These are phyloP conservation scores for Rhyacophila brunnea DNA, from an alignment of 1,140 invertebrate species.

Conservation along the genomic window DNA sequence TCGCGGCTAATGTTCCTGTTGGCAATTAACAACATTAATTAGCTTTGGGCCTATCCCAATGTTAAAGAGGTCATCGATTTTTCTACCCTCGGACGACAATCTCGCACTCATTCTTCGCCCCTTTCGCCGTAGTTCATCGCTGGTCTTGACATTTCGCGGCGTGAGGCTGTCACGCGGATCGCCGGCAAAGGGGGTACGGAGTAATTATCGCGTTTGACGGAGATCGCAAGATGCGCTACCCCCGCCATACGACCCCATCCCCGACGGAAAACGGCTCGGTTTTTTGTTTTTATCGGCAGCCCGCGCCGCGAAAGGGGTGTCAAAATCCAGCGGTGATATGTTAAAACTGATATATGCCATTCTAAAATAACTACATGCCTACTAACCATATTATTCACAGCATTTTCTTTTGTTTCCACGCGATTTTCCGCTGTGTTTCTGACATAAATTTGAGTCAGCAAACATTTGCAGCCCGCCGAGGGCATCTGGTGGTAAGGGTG, in stretches of 20 bases:
- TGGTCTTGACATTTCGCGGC: neutral
- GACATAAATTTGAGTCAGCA: slow-evolving; percentile 28
- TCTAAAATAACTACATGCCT: neutral
- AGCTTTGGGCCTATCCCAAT: slow-evolving; percentile 26
- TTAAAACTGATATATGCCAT: slow-evolving; percentile 5
- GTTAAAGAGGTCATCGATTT: slow-evolving; percentile 31
- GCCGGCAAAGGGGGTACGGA: slow-evolving; percentile 1
- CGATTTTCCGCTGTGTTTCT: slow-evolving; percentile 27
- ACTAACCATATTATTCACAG: slow-evolving; percentile 26
- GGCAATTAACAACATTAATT: slow-evolving; percentile 27
- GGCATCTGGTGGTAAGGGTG: slow-evolving; percentile 21
- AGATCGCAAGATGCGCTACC: slow-evolving; percentile 25
- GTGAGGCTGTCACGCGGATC: slow-evolving; percentile 10
- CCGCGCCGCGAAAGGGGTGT: neutral
- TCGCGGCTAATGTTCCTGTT: slow-evolving; percentile 17
- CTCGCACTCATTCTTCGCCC: slow-evolving; percentile 11
- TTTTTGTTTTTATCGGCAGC: slow-evolving; percentile 26
- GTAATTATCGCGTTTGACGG: slow-evolving; percentile 20
- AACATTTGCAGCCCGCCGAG: slow-evolving; percentile 16
- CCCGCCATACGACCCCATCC: slow-evolving; percentile 27
- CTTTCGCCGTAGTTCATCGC: slow-evolving; percentile 1
- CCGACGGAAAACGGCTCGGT: slow-evolving; percentile 12
- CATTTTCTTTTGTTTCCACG: slow-evolving; percentile 28
- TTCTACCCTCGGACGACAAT: slow-evolving; percentile 9
- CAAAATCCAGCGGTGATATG: neutral